Conservation (phyloP, 2,113 vertebrate genomes). For the Thymallus thymallus region DNA sequence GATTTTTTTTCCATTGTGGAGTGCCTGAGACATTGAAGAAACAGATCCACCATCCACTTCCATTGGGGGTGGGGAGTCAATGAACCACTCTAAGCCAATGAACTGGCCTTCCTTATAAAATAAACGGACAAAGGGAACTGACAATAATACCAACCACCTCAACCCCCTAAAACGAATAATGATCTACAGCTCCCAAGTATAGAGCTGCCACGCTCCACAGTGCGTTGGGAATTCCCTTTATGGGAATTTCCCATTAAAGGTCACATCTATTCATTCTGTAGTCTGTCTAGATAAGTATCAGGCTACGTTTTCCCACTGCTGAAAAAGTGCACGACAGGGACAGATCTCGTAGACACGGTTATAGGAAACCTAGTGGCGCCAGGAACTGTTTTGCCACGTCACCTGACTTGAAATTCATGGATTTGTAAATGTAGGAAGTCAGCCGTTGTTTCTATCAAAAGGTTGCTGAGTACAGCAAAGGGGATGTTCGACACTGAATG, state of each 20-base stretch:
- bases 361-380: constrained; percentile 45
- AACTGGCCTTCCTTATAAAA: background rate
- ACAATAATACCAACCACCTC: constrained; percentile 9
- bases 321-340: constrained; percentile 16
- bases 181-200: constrained; percentile 30
- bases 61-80: constrained; percentile 41
- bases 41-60: constrained; percentile 29
- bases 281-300: constrained; percentile 55
- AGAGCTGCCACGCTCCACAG: constrained; percentile 25
- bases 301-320: constrained; percentile 31
- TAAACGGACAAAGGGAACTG: background rate
- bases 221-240: constrained; percentile 70
- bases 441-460: background rate
- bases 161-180: constrained; percentile 26
- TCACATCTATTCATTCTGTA: constrained; percentile 52
- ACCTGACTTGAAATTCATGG: constrained; percentile 33
- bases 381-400: constrained; percentile 48
- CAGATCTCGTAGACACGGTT: constrained; percentile 15
- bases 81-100: background rate
- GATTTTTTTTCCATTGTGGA: constrained; percentile 55
- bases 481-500: constrained; percentile 22
- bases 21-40: constrained; percentile 49
- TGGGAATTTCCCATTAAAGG: constrained; percentile 78
- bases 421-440: background rate
- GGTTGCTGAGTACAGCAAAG: background rate